These are phyloP conservation scores for Chondrosia reniformis DNA, from an alignment of 37 sponge, comb jelly and placozoan species.

Conservation along the genomic window DNA sequence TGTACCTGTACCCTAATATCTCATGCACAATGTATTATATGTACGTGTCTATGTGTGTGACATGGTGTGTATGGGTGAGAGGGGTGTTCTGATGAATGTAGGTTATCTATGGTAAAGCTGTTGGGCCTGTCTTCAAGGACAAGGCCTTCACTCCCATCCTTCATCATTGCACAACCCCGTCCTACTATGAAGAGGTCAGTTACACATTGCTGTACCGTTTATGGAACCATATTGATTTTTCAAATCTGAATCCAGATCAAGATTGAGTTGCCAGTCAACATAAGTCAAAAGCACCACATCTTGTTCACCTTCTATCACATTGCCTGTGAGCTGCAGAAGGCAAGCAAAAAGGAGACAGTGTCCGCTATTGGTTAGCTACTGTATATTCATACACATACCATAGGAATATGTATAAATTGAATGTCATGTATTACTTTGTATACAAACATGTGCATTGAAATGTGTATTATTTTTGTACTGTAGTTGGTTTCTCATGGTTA, in stretches of 20 bases:
- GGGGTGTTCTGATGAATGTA: neutral
- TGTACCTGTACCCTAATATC: neutral
- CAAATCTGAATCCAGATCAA: conserved; percentile 90
- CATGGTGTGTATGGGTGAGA: conserved; percentile 18
- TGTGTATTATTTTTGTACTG: conserved; percentile 1
- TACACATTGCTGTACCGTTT: too few relatives aligned
- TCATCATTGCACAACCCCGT: conserved; percentile 76
- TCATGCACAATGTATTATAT: neutral
- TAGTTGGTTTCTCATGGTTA: conserved; percentile 93
- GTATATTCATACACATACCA: conserved; percentile 45
- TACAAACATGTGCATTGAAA: neutral
- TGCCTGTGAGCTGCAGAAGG: conserved; percentile 70
- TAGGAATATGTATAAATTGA: neutral
- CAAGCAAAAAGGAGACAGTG: conserved; percentile 8
- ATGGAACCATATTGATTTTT: too few relatives aligned
- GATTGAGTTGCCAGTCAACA: conserved; percentile 68
- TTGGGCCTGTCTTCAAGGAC: conserved; percentile 52
- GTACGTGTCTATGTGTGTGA: conserved; percentile 11
- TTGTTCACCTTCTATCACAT: conserved; percentile 91
- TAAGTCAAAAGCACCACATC: conserved; percentile 67
- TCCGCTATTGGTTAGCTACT: conserved; percentile 21
- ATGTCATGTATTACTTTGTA: neutral
- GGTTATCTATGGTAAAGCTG: conserved; percentile 73
- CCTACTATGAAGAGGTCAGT: conserved; percentile 85
- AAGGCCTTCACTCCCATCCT: conserved; percentile 55